phyloP scores from a whole-genome alignment of 2,888 invertebrate species.

The Meiosimyza platycephala region DNA sequence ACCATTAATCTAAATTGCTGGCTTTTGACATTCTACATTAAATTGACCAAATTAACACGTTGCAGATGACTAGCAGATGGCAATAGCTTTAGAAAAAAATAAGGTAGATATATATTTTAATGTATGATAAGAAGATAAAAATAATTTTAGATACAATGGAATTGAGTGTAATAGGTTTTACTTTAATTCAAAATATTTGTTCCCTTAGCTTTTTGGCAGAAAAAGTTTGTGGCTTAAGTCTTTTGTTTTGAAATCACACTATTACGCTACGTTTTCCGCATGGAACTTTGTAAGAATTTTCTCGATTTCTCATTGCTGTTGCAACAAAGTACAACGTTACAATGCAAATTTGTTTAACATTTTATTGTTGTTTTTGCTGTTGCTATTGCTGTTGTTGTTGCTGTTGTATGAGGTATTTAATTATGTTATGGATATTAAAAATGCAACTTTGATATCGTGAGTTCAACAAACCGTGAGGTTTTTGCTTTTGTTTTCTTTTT shows the following conservation, averaged over 20 bases:
- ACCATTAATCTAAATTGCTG: slow-evolving; percentile 47
- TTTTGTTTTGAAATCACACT: slow-evolving; percentile 12
- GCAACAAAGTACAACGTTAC: slow-evolving; percentile 26
- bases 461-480: slow-evolving; percentile 61
- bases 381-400: slow-evolving; percentile 14
- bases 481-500: slow-evolving; percentile 42
- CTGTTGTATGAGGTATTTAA: slow-evolving; percentile 17
- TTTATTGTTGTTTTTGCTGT: slow-evolving; percentile 22
- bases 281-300: background rate
- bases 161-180: too few species aligned
- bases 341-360: slow-evolving; percentile 21
- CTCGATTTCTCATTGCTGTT: background rate
- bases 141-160: too few species aligned
- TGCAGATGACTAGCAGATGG: slow-evolving; percentile 9
- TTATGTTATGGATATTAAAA: slow-evolving; percentile 56
- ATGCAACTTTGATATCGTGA: slow-evolving; percentile 59
- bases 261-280: background rate
- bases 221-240: slow-evolving; percentile 26
- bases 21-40: slow-evolving; percentile 48
- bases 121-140: too few species aligned
- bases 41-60: slow-evolving; percentile 42
- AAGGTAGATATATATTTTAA: too few species aligned
- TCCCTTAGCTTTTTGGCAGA: background rate
- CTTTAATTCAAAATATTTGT: background rate
- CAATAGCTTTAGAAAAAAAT: background rate